Evolutionary conservation across 1,140 invertebrate genomes (phyloP).

Genomic region (Dendroctonus valens): DNA sequence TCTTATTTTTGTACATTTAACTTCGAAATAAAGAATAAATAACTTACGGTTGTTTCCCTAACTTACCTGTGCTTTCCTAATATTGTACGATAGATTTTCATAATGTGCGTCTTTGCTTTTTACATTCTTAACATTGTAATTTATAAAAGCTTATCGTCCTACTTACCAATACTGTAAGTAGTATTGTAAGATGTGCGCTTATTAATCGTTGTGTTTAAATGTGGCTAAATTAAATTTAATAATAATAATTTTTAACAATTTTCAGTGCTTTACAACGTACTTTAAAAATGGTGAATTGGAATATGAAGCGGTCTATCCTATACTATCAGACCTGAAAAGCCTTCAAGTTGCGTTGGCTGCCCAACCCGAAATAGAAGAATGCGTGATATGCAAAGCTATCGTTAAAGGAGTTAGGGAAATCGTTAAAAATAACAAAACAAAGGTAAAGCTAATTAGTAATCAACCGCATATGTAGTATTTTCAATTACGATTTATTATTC

Average conservation of each 20-base stretch:
- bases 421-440: background rate
- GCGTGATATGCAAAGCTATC: constrained; percentile 1
- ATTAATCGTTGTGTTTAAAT: background rate
- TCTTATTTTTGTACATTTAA: constrained; percentile 5
- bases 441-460: constrained; percentile 11
- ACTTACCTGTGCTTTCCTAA: background rate
- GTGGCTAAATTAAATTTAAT: background rate
- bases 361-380: background rate
- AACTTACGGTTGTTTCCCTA: no score
- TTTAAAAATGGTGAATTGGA: constrained; percentile 2
- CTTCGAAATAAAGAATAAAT: background rate
- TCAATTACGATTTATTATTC: background rate
- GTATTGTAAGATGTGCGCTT: background rate
- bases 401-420: background rate
- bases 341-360: background rate
- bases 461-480: background rate
- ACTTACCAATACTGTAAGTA: background rate
- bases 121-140: no score
- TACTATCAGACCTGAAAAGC: background rate
- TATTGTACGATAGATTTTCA: background rate
- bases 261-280: constrained; percentile 1
- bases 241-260: background rate
- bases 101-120: background rate
- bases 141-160: background rate
- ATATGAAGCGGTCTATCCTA: background rate